phyloP scores from a whole-genome alignment of 2,888 invertebrate genomes.

The Diabrotica balteata region DNA sequence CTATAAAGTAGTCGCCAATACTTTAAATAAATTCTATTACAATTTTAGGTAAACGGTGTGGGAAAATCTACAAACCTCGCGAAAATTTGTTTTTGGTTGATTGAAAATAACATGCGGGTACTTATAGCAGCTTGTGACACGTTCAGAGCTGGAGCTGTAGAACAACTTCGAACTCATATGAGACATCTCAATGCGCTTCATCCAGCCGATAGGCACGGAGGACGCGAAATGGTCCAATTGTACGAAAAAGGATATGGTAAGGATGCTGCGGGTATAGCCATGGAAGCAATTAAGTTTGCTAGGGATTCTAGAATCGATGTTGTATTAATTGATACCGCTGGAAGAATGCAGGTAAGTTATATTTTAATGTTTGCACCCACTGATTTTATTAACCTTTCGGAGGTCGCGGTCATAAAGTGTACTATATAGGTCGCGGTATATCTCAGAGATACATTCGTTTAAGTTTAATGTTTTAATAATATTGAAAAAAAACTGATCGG shows the following conservation, averaged over 20 bases:
- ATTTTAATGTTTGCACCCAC: too few species aligned
- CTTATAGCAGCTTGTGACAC: constrained; percentile 99
- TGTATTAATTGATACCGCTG: constrained; percentile 98
- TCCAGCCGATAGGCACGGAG: constrained; percentile 75
- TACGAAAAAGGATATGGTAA: constrained; percentile 97
- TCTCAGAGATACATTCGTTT: too few species aligned
- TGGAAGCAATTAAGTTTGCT: constrained; percentile 94
- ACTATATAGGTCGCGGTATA: too few species aligned
- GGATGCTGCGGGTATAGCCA: constrained; percentile 97
- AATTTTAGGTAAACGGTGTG: constrained; percentile 79
- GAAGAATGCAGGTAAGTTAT: constrained; percentile 85
- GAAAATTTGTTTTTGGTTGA: constrained; percentile 99
- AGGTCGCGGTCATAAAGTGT: too few species aligned
- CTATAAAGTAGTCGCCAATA: too few species aligned
- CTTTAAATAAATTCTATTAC: too few species aligned
- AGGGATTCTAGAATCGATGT: constrained; percentile 84
- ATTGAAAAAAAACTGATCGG: too few species aligned
- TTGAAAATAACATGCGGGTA: constrained; percentile 95
- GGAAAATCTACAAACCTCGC: constrained; percentile 99
- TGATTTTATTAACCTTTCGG: too few species aligned
- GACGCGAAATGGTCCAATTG: constrained; percentile 85
- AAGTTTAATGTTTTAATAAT: too few species aligned
- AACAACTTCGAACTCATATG: constrained; percentile 95
- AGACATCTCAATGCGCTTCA: constrained; percentile 93
- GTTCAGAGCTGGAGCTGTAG: constrained; percentile 98